A percentile compares a stretch with the other conserved stretches of the same genome.
Evolutionary conservation across 2,797 vertebrate genomes (phyloP).

Genomic region (Nasua narica): DNA sequence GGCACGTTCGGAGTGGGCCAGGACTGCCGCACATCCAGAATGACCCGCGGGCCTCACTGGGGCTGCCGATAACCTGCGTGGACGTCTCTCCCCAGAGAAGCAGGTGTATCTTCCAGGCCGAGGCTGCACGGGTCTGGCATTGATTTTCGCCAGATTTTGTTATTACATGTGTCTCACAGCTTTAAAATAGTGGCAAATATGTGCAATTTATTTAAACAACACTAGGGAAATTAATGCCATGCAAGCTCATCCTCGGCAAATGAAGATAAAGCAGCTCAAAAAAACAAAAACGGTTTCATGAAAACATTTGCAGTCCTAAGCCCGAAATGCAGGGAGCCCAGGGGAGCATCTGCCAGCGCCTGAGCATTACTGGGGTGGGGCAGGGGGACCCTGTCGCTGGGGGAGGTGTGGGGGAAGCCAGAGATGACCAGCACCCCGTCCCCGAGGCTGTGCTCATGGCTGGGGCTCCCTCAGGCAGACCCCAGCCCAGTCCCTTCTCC

Average conservation of each 20-base stretch:
- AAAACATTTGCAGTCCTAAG: conserved; percentile 54
- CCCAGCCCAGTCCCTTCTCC: conserved; percentile 51
- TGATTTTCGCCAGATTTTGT: conserved; percentile 80
- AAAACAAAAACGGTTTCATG: neutral
- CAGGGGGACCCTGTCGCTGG: conserved; percentile 61
- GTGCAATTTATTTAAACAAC: conserved; percentile 80
- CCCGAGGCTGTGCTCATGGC: neutral
- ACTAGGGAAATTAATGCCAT: conserved; percentile 77
- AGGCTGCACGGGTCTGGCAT: conserved; percentile 77
- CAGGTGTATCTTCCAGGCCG: conserved; percentile 65
- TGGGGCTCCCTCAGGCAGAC: neutral
- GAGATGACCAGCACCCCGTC: conserved; percentile 16
- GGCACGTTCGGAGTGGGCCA: neutral
- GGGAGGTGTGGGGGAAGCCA: neutral
- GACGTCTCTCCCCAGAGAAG: conserved; percentile 14
- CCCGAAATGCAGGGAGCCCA: conserved; percentile 47
- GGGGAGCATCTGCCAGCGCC: conserved; percentile 50
- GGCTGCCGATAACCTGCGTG: accelerated
- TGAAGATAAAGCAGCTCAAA: conserved; percentile 68
- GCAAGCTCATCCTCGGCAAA: conserved; percentile 73
- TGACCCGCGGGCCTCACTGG: neutral
- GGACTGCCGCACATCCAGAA: neutral
- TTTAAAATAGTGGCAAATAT: conserved; percentile 81
- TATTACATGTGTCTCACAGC: conserved; percentile 81
- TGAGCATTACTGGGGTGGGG: conserved; percentile 56